These are phyloP conservation scores for Rissa tridactyla DNA, from an alignment of 2,113 vertebrate species.

Conservation along the genomic window DNA sequence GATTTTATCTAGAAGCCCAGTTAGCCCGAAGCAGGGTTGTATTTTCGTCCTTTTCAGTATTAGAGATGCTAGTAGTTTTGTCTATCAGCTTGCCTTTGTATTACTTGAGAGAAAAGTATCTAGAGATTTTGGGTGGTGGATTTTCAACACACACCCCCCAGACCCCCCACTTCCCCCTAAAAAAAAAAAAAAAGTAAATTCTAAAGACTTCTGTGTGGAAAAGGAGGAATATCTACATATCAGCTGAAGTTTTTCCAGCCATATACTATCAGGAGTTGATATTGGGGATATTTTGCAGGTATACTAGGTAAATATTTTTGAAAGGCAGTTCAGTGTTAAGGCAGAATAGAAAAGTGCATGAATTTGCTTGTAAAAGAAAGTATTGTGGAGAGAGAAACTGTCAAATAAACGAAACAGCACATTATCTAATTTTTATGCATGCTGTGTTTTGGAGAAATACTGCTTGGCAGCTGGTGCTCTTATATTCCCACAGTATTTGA, in stretches of 20 bases:
- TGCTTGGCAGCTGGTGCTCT: slow-evolving; percentile 17
- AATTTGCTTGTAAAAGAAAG: neutral
- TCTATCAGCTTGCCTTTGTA: neutral
- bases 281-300: neutral
- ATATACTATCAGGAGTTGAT: neutral
- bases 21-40: neutral
- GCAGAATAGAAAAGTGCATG: neutral
- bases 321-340: neutral
- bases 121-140: neutral
- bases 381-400: neutral
- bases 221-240: neutral
- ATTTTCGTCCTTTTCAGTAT: neutral
- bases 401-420: neutral
- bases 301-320: neutral
- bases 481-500: neutral
- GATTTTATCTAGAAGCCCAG: neutral
- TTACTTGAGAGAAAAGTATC: neutral
- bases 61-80: neutral
- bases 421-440: slow-evolving; percentile 9
- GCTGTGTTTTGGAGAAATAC: neutral
- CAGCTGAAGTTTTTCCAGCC: neutral
- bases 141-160: neutral
- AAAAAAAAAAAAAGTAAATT: neutral
- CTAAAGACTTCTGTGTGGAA: neutral
- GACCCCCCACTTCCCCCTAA: too few relatives aligned